phyloP scores from a whole-genome alignment of 1,140 invertebrate genomes.

The Euura lappo region DNA sequence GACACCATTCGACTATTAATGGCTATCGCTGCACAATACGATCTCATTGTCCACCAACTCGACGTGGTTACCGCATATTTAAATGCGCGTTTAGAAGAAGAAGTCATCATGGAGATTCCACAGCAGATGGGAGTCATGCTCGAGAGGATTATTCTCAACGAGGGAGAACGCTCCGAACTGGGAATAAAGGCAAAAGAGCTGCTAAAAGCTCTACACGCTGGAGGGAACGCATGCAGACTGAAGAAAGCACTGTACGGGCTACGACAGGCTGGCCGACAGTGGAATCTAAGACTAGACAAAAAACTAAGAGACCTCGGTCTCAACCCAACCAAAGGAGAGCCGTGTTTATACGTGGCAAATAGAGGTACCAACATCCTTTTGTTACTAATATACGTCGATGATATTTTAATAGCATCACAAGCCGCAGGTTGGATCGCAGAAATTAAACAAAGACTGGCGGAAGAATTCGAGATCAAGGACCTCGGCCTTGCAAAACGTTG shows the following conservation, averaged over 20 bases:
- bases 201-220: neutral
- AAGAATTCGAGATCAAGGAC: slow-evolving; percentile 23
- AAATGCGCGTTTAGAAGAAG: neutral
- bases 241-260: slow-evolving; percentile 22
- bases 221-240: neutral
- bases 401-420: slow-evolving; percentile 19
- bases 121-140: slow-evolving; percentile 23
- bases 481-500: slow-evolving; percentile 13
- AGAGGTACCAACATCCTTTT: slow-evolving; percentile 4
- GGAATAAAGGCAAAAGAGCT: slow-evolving; percentile 10
- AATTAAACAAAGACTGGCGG: slow-evolving; percentile 17
- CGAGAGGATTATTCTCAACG: slow-evolving; percentile 8
- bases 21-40: slow-evolving; percentile 22
- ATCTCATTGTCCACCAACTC: slow-evolving; percentile 16
- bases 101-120: neutral
- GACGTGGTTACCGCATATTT: neutral
- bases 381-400: slow-evolving; percentile 21
- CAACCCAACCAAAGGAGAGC: neutral
- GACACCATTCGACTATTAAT: slow-evolving; percentile 7
- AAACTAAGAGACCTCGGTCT: neutral
- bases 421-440: slow-evolving; percentile 16
- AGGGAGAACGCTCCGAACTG: neutral
- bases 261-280: slow-evolving; percentile 16
- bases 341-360: neutral
- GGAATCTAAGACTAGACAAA: slow-evolving; percentile 15